phyloP scores from a whole-genome alignment of 1,140 invertebrate species.

The Scaptomyza pallida region DNA sequence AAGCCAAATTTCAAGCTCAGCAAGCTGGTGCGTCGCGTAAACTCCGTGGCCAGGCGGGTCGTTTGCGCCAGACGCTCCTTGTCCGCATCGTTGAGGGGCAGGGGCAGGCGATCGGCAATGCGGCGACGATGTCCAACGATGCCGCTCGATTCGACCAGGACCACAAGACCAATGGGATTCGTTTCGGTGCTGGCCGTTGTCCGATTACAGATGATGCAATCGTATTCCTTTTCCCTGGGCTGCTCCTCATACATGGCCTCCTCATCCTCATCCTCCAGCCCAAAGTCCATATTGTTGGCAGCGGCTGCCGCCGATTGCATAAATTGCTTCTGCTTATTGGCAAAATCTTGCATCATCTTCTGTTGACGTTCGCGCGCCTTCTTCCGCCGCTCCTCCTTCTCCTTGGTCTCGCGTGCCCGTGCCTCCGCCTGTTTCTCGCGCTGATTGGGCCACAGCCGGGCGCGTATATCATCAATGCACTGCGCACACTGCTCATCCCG shows the following conservation, averaged over 20 bases:
- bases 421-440: constrained; percentile 91
- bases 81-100: constrained; percentile 71
- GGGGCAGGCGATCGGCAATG: constrained; percentile 63
- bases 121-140: constrained; percentile 83
- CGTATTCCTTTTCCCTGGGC: constrained; percentile 90
- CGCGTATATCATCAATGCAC: constrained; percentile 88
- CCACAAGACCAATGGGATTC: constrained; percentile 95
- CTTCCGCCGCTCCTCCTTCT: constrained; percentile 91
- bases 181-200: constrained; percentile 92
- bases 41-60: constrained; percentile 71
- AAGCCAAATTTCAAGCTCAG: constrained; percentile 76
- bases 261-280: constrained; percentile 85
- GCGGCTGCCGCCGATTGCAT: constrained; percentile 91
- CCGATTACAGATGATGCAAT: constrained; percentile 98
- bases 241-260: constrained; percentile 87
- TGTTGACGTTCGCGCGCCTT: constrained; percentile 95
- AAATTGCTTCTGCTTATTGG: constrained; percentile 95
- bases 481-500: constrained; percentile 89
- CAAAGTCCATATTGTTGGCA: constrained; percentile 87
- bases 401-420: constrained; percentile 88
- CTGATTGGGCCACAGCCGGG: constrained; percentile 90
- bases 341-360: constrained; percentile 96
- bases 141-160: constrained; percentile 87
- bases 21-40: constrained; percentile 69
- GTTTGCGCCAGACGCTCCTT: constrained; percentile 60